phyloP scores from a whole-genome alignment of 2,888 invertebrate genomes.

The Synanthedon formicaeformis region DNA sequence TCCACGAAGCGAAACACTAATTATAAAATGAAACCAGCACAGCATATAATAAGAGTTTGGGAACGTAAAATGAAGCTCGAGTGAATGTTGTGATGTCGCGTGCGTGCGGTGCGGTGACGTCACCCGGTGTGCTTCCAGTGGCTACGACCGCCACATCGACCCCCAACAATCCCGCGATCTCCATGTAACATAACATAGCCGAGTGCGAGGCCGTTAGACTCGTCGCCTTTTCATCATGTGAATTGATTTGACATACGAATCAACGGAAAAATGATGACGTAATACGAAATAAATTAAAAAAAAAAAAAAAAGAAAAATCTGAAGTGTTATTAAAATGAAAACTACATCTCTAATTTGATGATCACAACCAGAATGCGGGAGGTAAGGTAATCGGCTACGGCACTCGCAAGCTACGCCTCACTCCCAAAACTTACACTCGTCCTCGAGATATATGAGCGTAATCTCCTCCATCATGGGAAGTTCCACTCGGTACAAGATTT shows the following conservation, averaged over 20 bases:
- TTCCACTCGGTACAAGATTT: slow-evolving; percentile 94
- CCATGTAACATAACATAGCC: slow-evolving; percentile 34
- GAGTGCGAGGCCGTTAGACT: slow-evolving; percentile 63
- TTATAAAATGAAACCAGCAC: slow-evolving; percentile 47
- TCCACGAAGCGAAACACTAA: slow-evolving; percentile 35
- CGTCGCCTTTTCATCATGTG: slow-evolving; percentile 48
- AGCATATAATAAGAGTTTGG: slow-evolving; percentile 28
- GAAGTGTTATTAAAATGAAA: slow-evolving; percentile 70
- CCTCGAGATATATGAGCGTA: slow-evolving; percentile 94
- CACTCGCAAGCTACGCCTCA: slow-evolving; percentile 77
- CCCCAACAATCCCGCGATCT: slow-evolving; percentile 42
- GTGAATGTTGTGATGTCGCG: slow-evolving; percentile 43
- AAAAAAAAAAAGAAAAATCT: slow-evolving; percentile 53
- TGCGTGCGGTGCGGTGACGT: slow-evolving; percentile 20
- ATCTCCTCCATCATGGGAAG: slow-evolving; percentile 94
- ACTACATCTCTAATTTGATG: slow-evolving; percentile 70
- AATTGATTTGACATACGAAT: slow-evolving; percentile 34
- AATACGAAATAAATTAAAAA: slow-evolving; percentile 38
- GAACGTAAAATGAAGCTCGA: slow-evolving; percentile 43
- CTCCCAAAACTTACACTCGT: slow-evolving; percentile 79
- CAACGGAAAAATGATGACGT: slow-evolving; percentile 18
- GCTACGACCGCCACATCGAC: slow-evolving; percentile 24
- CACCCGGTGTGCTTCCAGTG: slow-evolving; percentile 65
- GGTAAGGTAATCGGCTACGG: slow-evolving; percentile 69
- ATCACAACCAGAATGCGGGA: slow-evolving; percentile 73